Percentiles rank a stretch among this genome's conserved stretches.
Conservation (phyloP, 1,140 invertebrate genomes). For the Leptopilina clavipes region DNA sequence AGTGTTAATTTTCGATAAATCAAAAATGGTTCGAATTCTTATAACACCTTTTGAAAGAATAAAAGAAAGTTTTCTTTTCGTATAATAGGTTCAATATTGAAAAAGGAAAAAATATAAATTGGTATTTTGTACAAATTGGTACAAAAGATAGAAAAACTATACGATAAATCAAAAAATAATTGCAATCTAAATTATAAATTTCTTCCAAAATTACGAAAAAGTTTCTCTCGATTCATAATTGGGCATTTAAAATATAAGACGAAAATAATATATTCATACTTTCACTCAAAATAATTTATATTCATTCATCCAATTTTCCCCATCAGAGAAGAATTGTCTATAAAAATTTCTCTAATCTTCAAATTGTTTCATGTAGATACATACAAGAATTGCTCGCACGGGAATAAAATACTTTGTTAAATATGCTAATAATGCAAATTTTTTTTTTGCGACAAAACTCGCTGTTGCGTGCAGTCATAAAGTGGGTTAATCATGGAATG, state of each 20-base stretch:
- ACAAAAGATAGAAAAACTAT: no score
- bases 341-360: constrained; percentile 8
- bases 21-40: no score
- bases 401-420: not conserved
- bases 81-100: no score
- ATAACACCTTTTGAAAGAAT: no score
- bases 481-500: constrained; percentile 34
- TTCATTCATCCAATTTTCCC: not conserved
- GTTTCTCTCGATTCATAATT: not conserved
- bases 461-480: constrained; percentile 15
- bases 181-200: not conserved
- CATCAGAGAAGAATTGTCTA: not conserved
- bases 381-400: not conserved
- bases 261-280: not conserved
- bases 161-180: no score
- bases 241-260: not conserved
- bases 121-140: no score
- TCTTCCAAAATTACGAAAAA: not conserved
- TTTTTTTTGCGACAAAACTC: constrained; percentile 15
- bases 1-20: no score
- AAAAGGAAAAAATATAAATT: no score
- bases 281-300: constrained; percentile 21
- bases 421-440: constrained; percentile 7
- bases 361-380: not conserved
- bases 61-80: no score